Evolutionary conservation across 2,113 vertebrate genomes (phyloP), one percentile per base, ranked within the genome.

Genomic region (Lamprotornis superbus): DNA sequence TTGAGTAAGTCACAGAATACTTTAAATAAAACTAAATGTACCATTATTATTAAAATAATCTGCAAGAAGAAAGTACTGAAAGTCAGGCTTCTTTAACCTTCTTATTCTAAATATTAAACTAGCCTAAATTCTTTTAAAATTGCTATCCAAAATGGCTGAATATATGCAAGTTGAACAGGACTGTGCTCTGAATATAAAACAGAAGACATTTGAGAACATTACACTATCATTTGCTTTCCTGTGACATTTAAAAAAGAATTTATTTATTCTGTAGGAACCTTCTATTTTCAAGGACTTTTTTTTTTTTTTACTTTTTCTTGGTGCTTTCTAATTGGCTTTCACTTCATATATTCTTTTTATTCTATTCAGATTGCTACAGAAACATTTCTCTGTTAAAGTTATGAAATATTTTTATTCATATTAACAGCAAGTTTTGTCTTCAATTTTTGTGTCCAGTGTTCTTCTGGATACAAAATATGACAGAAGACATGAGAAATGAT

Each of bases 21-120:
- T 76, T 96, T 37, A 82, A 92, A 88, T 92, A 92, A 85, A 89
- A 86, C 21, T 64, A 87, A 91, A 31, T 60, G 37, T 37, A 3
- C 23, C 23, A 69, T 87, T 91, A 87, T 92, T 88, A 88, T 80
- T 93, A 50, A 81, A 90, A 94, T 94, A 74, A 83, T 81, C 74
- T 90, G 13, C 50, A 70, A 33, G 28, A 77, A 63, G 30, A 35
- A 90, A 75, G 49, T 56, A 40, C 19, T 81, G 49, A 70, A 83
- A 90, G 55, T 81, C 86, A 92, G 40, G 52, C 56, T 93, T 95
- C 63, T 89, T 93, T 89, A 92, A 81, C 59, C 50, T 91, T 76
- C 39, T 90, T 74, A 90, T 90, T 90, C 47, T 70, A 88, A 78
- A 27, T 8, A 81, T 87, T 83, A 81, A 60, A 59, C 27, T 87